A percentile compares a stretch with the other conserved stretches of the same genome.
Evolutionary conservation across 2,797 vertebrate genomes (phyloP).

Genomic region (Pseudochirops cupreus): DNA sequence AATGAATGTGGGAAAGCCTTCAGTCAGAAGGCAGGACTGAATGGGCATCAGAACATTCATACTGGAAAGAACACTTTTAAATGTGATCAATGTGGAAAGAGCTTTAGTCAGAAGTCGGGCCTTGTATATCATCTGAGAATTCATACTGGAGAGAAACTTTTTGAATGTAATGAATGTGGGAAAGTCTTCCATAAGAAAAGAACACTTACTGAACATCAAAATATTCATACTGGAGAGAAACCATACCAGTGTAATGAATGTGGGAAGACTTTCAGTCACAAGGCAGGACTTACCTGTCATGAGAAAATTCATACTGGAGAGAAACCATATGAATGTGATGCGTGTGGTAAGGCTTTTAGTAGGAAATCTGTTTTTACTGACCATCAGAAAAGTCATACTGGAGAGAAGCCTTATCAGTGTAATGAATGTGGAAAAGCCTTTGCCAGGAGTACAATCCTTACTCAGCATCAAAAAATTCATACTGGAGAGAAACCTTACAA

Average conservation of each 20-base stretch:
- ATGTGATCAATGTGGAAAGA: slow-evolving; percentile 41
- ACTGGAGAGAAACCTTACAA: slow-evolving; percentile 32
- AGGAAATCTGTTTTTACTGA: slow-evolving; percentile 37
- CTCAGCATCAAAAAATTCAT: slow-evolving; percentile 20
- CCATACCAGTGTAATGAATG: slow-evolving; percentile 52
- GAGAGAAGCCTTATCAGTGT: slow-evolving; percentile 47
- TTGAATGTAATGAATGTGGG: slow-evolving; percentile 44
- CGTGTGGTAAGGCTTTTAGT: slow-evolving; percentile 70
- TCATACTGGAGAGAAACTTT: slow-evolving; percentile 63
- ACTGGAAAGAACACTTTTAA: slow-evolving; percentile 55
- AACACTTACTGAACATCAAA: slow-evolving; percentile 53
- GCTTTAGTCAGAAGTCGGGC: slow-evolving; percentile 53
- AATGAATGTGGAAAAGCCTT: slow-evolving; percentile 48
- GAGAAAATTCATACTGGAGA: slow-evolving; percentile 71
- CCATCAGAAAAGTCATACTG: slow-evolving; percentile 49
- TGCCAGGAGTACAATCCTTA: slow-evolving; percentile 33
- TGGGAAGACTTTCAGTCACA: slow-evolving; percentile 62
- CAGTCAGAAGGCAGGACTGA: slow-evolving; percentile 64
- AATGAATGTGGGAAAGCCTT: slow-evolving; percentile 68
- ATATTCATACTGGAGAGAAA: slow-evolving; percentile 51
- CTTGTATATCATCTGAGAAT: slow-evolving; percentile 57
- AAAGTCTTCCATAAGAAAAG: slow-evolving; percentile 68
- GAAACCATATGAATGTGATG: slow-evolving; percentile 64
- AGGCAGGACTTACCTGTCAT: slow-evolving; percentile 59
- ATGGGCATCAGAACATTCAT: slow-evolving; percentile 68